Conservation (phyloP, 2,113 vertebrate genomes). For the Dromas ardeola region DNA sequence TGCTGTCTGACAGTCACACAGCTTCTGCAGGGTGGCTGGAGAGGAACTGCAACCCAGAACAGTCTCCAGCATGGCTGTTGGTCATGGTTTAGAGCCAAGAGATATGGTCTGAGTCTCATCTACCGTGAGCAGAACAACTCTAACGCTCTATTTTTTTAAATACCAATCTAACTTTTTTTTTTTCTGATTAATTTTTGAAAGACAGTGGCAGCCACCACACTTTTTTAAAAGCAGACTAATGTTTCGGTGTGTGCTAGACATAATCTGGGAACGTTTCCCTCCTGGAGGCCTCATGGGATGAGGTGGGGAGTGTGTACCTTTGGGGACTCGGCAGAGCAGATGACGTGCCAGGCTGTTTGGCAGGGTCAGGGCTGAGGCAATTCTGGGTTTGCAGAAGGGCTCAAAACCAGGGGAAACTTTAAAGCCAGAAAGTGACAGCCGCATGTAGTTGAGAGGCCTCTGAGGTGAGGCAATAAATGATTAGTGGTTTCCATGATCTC, state of each 20-base stretch:
- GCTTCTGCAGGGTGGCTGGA: neutral
- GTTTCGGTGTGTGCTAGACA: fast-evolving
- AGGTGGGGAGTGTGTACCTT: neutral
- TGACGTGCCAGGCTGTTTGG: neutral
- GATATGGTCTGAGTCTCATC: neutral
- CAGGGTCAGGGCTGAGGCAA: neutral
- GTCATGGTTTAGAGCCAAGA: neutral
- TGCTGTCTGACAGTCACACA: neutral
- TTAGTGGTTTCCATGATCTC: conserved; percentile 59
- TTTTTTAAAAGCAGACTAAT: neutral
- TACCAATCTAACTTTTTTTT: neutral
- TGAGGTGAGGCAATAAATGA: conserved; percentile 3
- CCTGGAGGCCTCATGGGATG: neutral
- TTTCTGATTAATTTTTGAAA: neutral
- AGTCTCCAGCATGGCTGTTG: neutral
- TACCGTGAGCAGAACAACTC: neutral
- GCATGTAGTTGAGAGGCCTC: neutral
- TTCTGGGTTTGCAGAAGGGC: neutral
- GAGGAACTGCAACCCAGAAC: neutral
- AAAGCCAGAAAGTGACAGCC: neutral
- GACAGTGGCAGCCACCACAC: fast-evolving
- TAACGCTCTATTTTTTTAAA: neutral
- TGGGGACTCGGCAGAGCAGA: neutral
- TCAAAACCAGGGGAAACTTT: neutral
- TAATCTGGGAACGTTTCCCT: neutral